Base-by-base conservation (phyloP, 2,797 vertebrate genomes). In the Poeciliopsis infans region DNA sequence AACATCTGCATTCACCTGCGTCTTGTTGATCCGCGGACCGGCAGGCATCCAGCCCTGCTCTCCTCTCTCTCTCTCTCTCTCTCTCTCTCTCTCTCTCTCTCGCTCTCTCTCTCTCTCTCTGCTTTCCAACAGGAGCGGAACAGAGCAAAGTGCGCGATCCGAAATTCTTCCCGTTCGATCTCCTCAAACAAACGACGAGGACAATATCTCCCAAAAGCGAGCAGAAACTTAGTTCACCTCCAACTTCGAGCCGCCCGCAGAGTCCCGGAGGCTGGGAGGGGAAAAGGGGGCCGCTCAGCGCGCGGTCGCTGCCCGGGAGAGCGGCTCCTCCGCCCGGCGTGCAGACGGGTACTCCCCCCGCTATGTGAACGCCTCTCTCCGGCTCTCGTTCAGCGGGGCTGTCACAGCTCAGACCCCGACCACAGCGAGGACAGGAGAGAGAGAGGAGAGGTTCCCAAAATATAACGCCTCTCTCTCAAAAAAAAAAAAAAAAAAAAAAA, bases 1-100 rank as follows among this genome's bases (percentile, higher is more conserved):
- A 39, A 43, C 72, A 80, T 47, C 82, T 66, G 83, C 79, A 89
- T 86, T 95, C 94, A 95, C 95, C 95, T 96, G 95, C 88, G 88
- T 92, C 53, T 85, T 71, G 79, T 79, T 78, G 84, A 90, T 86
- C 86, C 84, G 81, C 69, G 83, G 68, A 84, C 78, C 90, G 83
- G 79, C 81, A 83, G 88, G 81, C 84, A 86, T 91, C 86, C 89
- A 89, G 88, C 74, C 74, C 83, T 83, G 72, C n/a, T 57, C 47
- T 82, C 72, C 10, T 28, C 83, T 18, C 47, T 31, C 31, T 31
- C 31, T 31, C 31, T 31, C 31, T 31, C 16, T 49, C 47, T 49
- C 47, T 46, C 46, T 47, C 46, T 47, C 46, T 15, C 4, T 15
- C 4, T 18, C 16, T 6, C 79, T 79, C 57, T 49, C 46, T 13